Evolutionary conservation across 1,140 invertebrate genomes (phyloP), one percentile per base, ranked within the genome.

Genomic region (Lepidurus packardi): DNA sequence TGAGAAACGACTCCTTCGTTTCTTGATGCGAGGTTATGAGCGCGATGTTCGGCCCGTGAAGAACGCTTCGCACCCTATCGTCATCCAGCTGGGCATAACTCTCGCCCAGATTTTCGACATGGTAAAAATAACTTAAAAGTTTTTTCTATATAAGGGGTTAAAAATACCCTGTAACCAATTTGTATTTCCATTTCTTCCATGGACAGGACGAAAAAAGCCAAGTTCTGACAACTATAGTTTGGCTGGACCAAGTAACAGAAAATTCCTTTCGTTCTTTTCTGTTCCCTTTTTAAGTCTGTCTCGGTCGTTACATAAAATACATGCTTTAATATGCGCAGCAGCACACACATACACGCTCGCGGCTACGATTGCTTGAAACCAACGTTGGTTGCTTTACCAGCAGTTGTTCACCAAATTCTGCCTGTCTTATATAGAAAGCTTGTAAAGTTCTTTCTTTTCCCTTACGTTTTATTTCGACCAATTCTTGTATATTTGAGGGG

Each of bases 131-230:
- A 34, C 2, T 4, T 34, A 34, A 34, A 34, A 34, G 34, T 34
- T 34, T 4, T 34, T 2, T 34, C 34, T 34, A 2, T 34, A 34
- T 34, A 34, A 4, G 2, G 34, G 34, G 34, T 34, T 53, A 7
- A 10, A 79, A 43, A 21, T 3, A 21, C 13, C 7, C 53, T 65
- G 53, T n/a, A 65, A 13, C n/a, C 53, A 9, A 9, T 65, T 65
- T 44, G 21, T 80, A 47, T 77, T 53, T 45, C 80, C 41, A 78
- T n/a, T 79, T 75, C 79, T 81, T 47, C 45, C 75, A 9, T 77
- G 80, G 80, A 43, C 82, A 89, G 88, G 89, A 90, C 81, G 89
- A 90, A 81, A 90, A 90, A 81, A 88, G 89, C 81, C 89, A 90
- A 83, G 88, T 89, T 9, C 82, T 90, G 24, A 87, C 88, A 9